phyloP scores from a whole-genome alignment of 37 sponge, comb jelly and placozoan species.

The Chondrilla cf. caribensis region DNA sequence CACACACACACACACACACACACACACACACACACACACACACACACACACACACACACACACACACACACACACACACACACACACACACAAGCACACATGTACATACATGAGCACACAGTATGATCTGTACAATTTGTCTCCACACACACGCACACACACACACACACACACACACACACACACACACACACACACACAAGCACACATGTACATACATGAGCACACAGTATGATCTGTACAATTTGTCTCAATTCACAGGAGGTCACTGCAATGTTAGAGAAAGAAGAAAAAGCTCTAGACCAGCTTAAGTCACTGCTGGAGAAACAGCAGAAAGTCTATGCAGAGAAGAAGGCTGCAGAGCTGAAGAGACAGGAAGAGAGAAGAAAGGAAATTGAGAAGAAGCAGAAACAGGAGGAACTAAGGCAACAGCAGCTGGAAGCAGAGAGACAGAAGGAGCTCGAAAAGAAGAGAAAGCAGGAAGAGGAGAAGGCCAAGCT shows the following conservation, averaged over 20 bases:
- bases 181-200: too few relatives aligned
- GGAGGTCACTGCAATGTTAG: not conserved
- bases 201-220: too few relatives aligned
- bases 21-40: too few relatives aligned
- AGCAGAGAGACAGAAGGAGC: not conserved
- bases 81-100: too few relatives aligned
- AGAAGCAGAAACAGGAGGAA: not conserved
- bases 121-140: too few relatives aligned
- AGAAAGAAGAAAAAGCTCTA: conserved; percentile 13
- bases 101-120: too few relatives aligned
- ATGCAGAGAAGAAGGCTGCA: not conserved
- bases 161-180: too few relatives aligned
- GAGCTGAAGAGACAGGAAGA: not conserved
- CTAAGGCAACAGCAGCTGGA: conserved; percentile 2
- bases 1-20: too few relatives aligned
- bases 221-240: too few relatives aligned
- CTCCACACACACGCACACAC: too few relatives aligned
- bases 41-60: too few relatives aligned
- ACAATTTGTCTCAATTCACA: not conserved
- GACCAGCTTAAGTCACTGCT: conserved; percentile 4
- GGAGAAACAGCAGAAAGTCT: not conserved
- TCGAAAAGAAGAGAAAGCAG: conserved; percentile 3
- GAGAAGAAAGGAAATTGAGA: not conserved
- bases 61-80: too few relatives aligned
- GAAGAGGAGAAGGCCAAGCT: conserved; percentile 28